These are phyloP conservation scores for Sarcophaga caerulescens DNA, from an alignment of 2,888 invertebrate species.

Conservation along the genomic window DNA sequence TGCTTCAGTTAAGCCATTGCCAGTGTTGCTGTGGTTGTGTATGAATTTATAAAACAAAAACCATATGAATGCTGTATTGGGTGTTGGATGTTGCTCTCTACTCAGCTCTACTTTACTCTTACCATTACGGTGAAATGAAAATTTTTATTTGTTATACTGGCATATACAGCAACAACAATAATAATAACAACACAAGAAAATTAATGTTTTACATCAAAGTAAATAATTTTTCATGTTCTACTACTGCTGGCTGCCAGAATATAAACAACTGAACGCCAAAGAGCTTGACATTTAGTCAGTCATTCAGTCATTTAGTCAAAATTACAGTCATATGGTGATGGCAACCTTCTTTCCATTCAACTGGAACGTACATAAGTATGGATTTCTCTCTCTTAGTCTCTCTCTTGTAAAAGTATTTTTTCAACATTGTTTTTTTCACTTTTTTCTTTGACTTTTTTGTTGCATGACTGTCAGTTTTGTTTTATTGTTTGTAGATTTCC, in stretches of 20 bases:
- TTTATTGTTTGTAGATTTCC: constrained; percentile 12
- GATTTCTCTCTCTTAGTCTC: neutral
- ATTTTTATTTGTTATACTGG: constrained; percentile 33
- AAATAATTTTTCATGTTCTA: constrained; percentile 62
- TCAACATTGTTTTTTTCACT: constrained; percentile 15
- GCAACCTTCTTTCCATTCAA: neutral
- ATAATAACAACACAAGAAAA: constrained; percentile 38
- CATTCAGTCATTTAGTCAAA: neutral
- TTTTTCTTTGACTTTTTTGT: constrained; percentile 23
- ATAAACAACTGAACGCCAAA: neutral
- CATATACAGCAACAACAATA: constrained; percentile 12
- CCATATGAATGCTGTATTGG: neutral
- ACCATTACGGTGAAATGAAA: neutral
- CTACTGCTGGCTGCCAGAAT: neutral
- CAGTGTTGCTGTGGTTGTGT: constrained; percentile 31
- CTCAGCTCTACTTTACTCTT: neutral
- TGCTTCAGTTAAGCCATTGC: neutral
- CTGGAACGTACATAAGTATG: neutral
- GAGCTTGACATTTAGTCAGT: neutral
- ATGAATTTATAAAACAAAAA: neutral
- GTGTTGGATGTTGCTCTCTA: neutral
- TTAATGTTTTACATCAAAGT: constrained; percentile 67
- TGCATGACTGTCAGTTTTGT: constrained; percentile 14
- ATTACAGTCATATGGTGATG: neutral
- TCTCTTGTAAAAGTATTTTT: constrained; percentile 1